Conservation (phyloP, 2,113 vertebrate genomes). For the Barnardius zonarius region DNA sequence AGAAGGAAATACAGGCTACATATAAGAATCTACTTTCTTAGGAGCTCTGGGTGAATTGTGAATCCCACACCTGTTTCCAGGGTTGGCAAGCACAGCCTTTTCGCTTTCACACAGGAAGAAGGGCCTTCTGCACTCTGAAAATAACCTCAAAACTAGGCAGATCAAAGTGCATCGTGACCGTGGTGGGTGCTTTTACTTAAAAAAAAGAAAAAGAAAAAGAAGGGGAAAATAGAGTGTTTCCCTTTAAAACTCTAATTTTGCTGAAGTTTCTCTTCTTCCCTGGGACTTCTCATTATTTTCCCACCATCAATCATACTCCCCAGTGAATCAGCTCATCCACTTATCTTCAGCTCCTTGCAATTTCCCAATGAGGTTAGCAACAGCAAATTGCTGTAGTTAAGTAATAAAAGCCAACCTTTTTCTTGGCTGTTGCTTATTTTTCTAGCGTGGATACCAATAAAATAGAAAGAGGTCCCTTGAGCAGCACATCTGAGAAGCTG, state of each 20-base stretch:
- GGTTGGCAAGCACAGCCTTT: neutral
- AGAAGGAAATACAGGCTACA: neutral
- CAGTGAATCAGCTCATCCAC: neutral
- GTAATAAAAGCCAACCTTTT: neutral
- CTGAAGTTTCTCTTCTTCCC: neutral
- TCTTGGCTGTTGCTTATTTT: conserved; percentile 16
- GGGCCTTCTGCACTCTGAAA: neutral
- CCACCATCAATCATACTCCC: neutral
- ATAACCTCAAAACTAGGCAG: neutral
- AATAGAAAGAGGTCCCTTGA: conserved; percentile 6
- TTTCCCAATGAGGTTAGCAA: neutral
- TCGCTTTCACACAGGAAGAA: neutral
- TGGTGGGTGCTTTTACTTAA: neutral
- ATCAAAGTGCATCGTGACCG: neutral
- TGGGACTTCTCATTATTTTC: neutral
- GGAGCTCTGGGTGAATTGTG: neutral
- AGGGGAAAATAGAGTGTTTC: neutral
- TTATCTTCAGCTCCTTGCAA: neutral
- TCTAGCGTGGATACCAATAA: neutral
- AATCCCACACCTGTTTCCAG: neutral
- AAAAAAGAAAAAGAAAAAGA: neutral
- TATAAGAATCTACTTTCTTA: neutral
- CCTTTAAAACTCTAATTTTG: neutral
- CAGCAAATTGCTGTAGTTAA: conserved; percentile 19
- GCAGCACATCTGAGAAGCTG: neutral